Percentiles rank a stretch among this genome's conserved stretches.
phyloP scores from a whole-genome alignment of 1,140 invertebrate species.

The Tetraneura akinire region DNA sequence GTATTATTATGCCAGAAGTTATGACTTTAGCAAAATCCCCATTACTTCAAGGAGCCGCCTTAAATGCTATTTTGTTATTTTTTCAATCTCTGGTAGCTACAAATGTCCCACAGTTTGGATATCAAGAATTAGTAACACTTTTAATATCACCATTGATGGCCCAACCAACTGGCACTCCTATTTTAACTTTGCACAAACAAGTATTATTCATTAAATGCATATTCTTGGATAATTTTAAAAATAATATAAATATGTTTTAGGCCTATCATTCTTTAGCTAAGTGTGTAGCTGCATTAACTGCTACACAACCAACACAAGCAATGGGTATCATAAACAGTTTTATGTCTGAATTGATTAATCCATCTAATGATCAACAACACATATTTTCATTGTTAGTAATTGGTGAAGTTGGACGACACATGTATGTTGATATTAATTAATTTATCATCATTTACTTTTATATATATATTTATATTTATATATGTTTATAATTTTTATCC shows the following conservation, averaged over 20 bases:
- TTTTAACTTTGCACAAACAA: slow-evolving; percentile 56
- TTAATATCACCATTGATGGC: slow-evolving; percentile 67
- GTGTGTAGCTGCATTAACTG: slow-evolving; percentile 89
- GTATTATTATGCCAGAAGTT: slow-evolving; percentile 78
- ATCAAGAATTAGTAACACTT: slow-evolving; percentile 75
- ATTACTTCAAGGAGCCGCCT: slow-evolving; percentile 70
- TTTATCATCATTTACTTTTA: no score
- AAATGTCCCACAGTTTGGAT: slow-evolving; percentile 76
- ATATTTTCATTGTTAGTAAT: slow-evolving; percentile 92
- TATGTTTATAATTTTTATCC: background rate
- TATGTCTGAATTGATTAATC: slow-evolving; percentile 77
- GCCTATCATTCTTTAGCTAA: slow-evolving; percentile 92
- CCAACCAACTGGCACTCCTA: slow-evolving; percentile 31
- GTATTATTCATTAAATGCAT: slow-evolving; percentile 41
- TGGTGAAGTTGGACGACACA: slow-evolving; percentile 92
- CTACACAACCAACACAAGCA: slow-evolving; percentile 73
- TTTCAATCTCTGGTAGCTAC: slow-evolving; percentile 85
- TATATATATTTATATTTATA: no score
- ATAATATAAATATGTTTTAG: slow-evolving; percentile 59
- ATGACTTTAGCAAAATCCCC: slow-evolving; percentile 86
- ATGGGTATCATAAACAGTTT: slow-evolving; percentile 82
- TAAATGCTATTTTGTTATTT: slow-evolving; percentile 63
- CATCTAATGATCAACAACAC: slow-evolving; percentile 76
- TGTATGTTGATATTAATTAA: slow-evolving; percentile 70
- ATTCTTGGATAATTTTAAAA: background rate